Conservation (phyloP, 2,888 invertebrate genomes). For the Scelioninae gen. 2 region DNA sequence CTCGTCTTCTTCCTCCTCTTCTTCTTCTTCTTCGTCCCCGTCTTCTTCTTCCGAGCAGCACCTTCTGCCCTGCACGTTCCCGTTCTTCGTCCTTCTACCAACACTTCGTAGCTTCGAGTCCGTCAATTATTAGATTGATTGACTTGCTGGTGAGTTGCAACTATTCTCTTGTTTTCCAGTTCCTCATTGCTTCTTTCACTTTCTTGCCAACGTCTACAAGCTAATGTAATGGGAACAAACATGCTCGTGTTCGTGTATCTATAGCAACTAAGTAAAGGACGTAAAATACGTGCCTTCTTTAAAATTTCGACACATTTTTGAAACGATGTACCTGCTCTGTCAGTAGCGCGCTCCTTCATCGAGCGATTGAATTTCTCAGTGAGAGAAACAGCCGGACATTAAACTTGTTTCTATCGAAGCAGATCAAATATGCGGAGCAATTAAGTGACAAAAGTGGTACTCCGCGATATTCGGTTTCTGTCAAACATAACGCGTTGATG, state of each 20-base stretch:
- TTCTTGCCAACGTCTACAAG: slow-evolving; percentile 43
- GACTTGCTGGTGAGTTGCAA: slow-evolving; percentile 52
- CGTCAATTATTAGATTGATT: slow-evolving; percentile 58
- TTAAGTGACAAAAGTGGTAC: no score
- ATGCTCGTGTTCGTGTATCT: slow-evolving; percentile 28
- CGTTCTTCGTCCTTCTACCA: slow-evolving; percentile 25
- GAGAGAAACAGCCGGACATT: slow-evolving; percentile 37
- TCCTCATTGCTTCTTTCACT: slow-evolving; percentile 59
- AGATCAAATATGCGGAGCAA: slow-evolving; percentile 25
- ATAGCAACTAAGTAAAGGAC: slow-evolving; percentile 47
- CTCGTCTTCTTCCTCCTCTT: slow-evolving; percentile 21
- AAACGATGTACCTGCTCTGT: slow-evolving; percentile 33
- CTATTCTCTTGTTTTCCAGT: slow-evolving; percentile 57
- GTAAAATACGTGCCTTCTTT: slow-evolving; percentile 34
- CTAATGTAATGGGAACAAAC: slow-evolving; percentile 38
- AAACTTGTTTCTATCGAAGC: slow-evolving; percentile 23
- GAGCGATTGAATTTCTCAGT: slow-evolving; percentile 42
- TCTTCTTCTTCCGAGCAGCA: slow-evolving; percentile 35
- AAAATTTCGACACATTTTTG: slow-evolving; percentile 51
- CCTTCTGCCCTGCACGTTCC: slow-evolving; percentile 56
- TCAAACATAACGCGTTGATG: no score
- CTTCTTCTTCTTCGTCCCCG: slow-evolving; percentile 28
- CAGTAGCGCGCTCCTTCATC: slow-evolving; percentile 35
- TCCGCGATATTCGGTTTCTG: no score
- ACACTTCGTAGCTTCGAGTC: slow-evolving; percentile 45